Conservation (phyloP, 2,797 vertebrate species). For the Bufotes viridis region DNA sequence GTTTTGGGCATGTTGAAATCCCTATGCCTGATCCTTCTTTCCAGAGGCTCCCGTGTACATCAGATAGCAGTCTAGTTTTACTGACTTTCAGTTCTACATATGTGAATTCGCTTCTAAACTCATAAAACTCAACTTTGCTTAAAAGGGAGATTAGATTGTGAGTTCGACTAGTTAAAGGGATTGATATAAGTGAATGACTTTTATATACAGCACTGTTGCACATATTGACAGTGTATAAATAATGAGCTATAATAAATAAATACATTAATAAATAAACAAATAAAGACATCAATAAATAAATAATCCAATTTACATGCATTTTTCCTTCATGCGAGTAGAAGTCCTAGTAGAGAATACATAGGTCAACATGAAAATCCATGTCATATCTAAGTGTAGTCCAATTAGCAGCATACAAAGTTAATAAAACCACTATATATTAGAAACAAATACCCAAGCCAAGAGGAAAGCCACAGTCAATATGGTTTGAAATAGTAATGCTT, state of each 20-base stretch:
- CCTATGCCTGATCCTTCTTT: too few species aligned
- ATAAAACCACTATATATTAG: background rate
- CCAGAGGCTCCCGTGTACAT: too few species aligned
- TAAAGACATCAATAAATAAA: background rate
- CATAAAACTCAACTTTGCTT: too few species aligned
- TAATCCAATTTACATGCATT: background rate
- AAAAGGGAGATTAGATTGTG: too few species aligned
- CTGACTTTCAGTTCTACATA: too few species aligned
- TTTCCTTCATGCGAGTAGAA: background rate
- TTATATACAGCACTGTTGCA: background rate
- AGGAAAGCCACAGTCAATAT: background rate
- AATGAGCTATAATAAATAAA: background rate
- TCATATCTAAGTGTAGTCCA: background rate
- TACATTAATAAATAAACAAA: too few species aligned
- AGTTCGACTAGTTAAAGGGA: background rate
- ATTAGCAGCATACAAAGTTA: background rate
- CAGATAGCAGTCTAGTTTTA: too few species aligned
- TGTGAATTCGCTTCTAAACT: too few species aligned
- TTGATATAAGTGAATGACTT: background rate
- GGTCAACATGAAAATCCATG: background rate
- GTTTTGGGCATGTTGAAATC: too few species aligned
- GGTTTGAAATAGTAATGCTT: background rate
- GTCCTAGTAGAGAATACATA: background rate
- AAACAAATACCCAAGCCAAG: background rate
- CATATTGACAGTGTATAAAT: background rate